Percentiles rank a stretch among this genome's conserved stretches.
Evolutionary conservation across 2,888 invertebrate genomes (phyloP).

Genomic region (Melieria omissa): DNA sequence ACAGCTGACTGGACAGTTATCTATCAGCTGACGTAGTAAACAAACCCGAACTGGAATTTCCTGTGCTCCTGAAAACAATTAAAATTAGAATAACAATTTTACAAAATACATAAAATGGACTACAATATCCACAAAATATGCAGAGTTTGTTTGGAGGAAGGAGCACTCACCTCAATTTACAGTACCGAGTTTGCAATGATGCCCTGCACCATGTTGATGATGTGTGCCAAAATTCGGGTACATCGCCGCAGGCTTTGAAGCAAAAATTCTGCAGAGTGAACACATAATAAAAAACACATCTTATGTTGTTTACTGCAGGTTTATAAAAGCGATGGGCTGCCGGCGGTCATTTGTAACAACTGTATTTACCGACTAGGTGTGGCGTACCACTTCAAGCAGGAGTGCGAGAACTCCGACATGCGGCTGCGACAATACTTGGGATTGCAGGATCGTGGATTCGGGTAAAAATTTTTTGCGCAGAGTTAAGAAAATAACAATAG

Average conservation of each 20-base stretch:
- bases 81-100: too few species aligned
- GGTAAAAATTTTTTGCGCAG: conserved; percentile 44
- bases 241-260: conserved; percentile 12
- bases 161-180: conserved; percentile 71
- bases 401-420: conserved; percentile 72
- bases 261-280: too few species aligned
- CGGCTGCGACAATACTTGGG: conserved; percentile 72
- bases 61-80: neutral
- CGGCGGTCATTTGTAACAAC: conserved; percentile 73
- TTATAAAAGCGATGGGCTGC: conserved; percentile 71
- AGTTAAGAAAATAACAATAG: neutral
- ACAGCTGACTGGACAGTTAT: too few species aligned
- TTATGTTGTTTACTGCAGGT: conserved; percentile 50
- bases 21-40: neutral
- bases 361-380: conserved; percentile 73
- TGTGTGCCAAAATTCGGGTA: conserved; percentile 72
- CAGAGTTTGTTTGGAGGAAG: conserved; percentile 73
- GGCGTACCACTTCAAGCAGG: conserved; percentile 74
- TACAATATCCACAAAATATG: conserved; percentile 69
- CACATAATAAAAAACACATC: neutral
- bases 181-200: conserved; percentile 72
- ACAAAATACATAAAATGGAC: conserved; percentile 55
- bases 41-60: neutral
- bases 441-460: conserved; percentile 61
- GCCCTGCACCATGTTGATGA: conserved; percentile 72